Conservation (phyloP, 2,113 vertebrate genomes). For the Gorilla gorilla region DNA sequence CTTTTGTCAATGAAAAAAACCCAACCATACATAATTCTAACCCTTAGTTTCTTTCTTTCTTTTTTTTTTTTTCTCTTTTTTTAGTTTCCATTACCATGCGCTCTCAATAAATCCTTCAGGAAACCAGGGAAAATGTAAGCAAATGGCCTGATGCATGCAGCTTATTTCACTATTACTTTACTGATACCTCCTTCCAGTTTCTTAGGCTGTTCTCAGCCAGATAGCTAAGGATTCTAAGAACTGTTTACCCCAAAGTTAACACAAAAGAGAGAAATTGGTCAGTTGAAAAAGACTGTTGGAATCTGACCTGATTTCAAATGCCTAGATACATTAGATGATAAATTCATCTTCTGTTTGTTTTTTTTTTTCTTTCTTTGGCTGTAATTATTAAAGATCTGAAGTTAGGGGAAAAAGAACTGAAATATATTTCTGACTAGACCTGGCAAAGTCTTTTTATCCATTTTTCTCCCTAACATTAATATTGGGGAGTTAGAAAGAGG, state of each 20-base stretch:
- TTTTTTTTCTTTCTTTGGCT: neutral
- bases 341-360: neutral
- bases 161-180: neutral
- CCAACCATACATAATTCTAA: neutral
- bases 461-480: neutral
- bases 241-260: neutral
- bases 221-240: neutral
- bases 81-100: neutral
- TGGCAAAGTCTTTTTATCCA: neutral
- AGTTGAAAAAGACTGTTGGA: neutral
- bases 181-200: neutral
- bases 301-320: constrained; percentile 9
- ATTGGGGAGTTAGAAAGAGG: neutral
- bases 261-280: neutral
- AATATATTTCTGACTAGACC: neutral
- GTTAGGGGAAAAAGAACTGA: neutral
- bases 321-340: neutral
- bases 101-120: neutral
- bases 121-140: neutral
- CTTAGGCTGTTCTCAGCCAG: neutral
- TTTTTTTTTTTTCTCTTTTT: no score
- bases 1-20: neutral
- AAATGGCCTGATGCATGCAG: neutral
- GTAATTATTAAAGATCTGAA: neutral
- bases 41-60: neutral